Percentiles rank a stretch among this genome's conserved stretches.
Evolutionary conservation across 2,797 vertebrate species (phyloP).

Genomic region (Characodon lateralis): DNA sequence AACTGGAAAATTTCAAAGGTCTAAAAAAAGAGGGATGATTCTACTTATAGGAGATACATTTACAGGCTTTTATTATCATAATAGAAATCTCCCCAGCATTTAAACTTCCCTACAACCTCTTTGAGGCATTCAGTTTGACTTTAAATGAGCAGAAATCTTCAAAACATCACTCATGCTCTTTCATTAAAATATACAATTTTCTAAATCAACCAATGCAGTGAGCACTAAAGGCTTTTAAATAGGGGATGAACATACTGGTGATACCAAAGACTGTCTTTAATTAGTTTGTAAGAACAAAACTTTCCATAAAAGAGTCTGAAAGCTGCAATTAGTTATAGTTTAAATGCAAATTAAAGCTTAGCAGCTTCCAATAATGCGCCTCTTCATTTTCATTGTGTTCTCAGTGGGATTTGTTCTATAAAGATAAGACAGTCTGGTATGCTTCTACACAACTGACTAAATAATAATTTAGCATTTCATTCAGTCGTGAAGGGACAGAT

Average conservation of each 20-base stretch:
- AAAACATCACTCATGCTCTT: slow-evolving; percentile 3
- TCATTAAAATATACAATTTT: slow-evolving; percentile 12
- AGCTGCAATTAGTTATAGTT: slow-evolving; percentile 1
- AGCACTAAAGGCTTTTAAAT: slow-evolving; percentile 11
- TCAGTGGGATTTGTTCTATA: background rate
- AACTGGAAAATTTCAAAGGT: slow-evolving; percentile 40
- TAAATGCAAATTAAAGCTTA: background rate
- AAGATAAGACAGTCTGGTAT: slow-evolving; percentile 5
- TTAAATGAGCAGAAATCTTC: background rate
- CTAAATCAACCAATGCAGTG: slow-evolving; percentile 7
- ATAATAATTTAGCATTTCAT: slow-evolving; percentile 10
- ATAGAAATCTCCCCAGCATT: slow-evolving; percentile 30
- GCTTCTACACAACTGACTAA: slow-evolving; percentile 3
- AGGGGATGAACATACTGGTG: background rate
- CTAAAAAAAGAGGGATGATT: slow-evolving; percentile 27
- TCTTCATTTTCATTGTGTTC: background rate
- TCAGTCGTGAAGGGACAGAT: slow-evolving; percentile 2
- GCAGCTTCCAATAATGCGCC: background rate
- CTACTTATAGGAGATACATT: slow-evolving; percentile 21
- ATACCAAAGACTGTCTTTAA: background rate
- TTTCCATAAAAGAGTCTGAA: background rate
- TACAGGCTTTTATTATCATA: slow-evolving; percentile 32
- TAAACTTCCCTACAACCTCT: background rate
- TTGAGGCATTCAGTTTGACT: background rate
- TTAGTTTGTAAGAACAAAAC: slow-evolving; percentile 1